Percentiles rank a stretch among this genome's conserved stretches.
phyloP scores from a whole-genome alignment of 2,113 vertebrate species.

The Caranx melampygus region DNA sequence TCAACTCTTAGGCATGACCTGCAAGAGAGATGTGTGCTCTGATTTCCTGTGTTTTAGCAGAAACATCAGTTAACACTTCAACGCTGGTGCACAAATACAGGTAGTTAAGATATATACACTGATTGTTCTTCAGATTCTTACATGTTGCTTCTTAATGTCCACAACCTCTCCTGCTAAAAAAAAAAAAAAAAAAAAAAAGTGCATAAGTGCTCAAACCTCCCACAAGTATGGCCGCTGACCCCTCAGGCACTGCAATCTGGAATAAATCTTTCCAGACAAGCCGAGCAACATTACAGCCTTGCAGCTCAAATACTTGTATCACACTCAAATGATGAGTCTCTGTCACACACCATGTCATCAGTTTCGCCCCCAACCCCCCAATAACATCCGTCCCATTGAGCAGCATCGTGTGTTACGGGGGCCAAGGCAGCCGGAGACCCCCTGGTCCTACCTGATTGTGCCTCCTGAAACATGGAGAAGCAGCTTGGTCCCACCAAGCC shows the following conservation, averaged over 20 bases:
- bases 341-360: constrained; percentile 95
- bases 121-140: constrained; percentile 22
- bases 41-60: constrained; percentile 1
- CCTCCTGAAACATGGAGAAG: constrained; percentile 92
- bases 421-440: constrained; percentile 84
- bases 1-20: constrained; percentile 20
- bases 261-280: constrained; percentile 81
- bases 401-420: constrained; percentile 74
- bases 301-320: constrained; percentile 92
- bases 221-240: constrained; percentile 85
- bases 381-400: constrained; percentile 91
- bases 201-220: constrained; percentile 74
- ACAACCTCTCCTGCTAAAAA: not conserved
- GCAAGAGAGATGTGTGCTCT: not conserved
- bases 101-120: constrained; percentile 16
- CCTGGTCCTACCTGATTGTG: constrained; percentile 90
- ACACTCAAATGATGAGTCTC: constrained; percentile 90
- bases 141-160: constrained; percentile 23
- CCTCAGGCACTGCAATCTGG: constrained; percentile 83
- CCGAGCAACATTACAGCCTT: constrained; percentile 86
- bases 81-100: not conserved
- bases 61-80: not conserved
- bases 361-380: constrained; percentile 86
- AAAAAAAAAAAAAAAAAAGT: not conserved
- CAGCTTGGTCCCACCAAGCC: constrained; percentile 84